Conservation (phyloP, 1,140 invertebrate genomes). For the Euglossa dilemma region DNA sequence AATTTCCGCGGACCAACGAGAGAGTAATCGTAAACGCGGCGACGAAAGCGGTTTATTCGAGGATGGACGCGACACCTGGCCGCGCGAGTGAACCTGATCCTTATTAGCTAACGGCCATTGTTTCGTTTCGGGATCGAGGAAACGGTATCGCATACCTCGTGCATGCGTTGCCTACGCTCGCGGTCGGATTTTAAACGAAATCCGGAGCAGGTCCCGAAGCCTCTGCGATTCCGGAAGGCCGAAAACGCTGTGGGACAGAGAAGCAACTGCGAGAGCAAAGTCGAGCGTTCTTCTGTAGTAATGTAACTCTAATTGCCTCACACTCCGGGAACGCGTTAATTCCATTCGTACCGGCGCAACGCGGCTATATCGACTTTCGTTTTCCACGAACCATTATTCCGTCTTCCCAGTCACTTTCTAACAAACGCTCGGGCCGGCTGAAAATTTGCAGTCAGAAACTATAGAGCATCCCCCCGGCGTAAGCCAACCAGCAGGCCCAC, state of each 20-base stretch:
- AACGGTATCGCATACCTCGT: slow-evolving; percentile 16
- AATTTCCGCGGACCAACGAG: too few relatives aligned
- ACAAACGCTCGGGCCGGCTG: too few relatives aligned
- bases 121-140: slow-evolving; percentile 1
- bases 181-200: neutral
- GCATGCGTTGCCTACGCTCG: neutral
- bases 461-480: neutral
- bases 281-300: too few relatives aligned
- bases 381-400: neutral
- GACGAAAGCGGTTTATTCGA: neutral
- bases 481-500: neutral
- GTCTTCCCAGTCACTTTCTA: neutral
- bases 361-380: too few relatives aligned
- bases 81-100: slow-evolving; percentile 14
- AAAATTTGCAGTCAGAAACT: neutral
- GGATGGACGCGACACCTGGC: neutral
- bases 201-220: neutral
- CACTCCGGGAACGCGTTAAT: neutral
- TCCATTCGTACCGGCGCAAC: neutral
- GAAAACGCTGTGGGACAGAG: too few relatives aligned
- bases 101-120: slow-evolving; percentile 30
- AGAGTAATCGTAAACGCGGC: too few relatives aligned
- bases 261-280: too few relatives aligned
- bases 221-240: neutral
- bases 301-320: neutral